Evolutionary conservation across 2,797 vertebrate genomes (phyloP), one percentile per base, ranked within the genome.

Genomic region (Anisognathus igniventris): DNA sequence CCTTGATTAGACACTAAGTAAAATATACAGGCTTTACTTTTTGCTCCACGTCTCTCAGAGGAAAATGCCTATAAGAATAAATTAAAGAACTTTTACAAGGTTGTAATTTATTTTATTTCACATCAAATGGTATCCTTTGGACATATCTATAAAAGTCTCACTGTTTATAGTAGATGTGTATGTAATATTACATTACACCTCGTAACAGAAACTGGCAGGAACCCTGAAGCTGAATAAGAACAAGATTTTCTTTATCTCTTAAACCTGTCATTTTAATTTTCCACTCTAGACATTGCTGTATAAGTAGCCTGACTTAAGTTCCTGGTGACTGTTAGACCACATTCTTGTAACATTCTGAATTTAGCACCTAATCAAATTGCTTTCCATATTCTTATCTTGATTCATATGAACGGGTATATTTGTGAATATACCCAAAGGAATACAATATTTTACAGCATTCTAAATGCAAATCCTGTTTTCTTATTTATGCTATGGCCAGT

Each of bases 201-300:
- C 92, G 40, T 97, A 97, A 97, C 91, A 22, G 88, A 97, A 97
- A 96, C 95, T 96, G 96, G 87, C 87, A 95, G 76, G 88, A 95
- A 92, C 85, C 90, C 93, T 96, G 88, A 96, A 96, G 95, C 91
- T 94, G 96, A 97, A 94, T 95, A 95, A 76, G 33, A 95, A 76
- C 54, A 96, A 96, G 94, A 97, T 95, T 95, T 73, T 88, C 93
- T 97, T 97, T 97, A 97, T 97, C 96, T 98, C 93, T 96, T 97
- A 97, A 98, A 98, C 48, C 83, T 97, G 97, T 97, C 97, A 95
- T 97, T 98, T 97, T 97, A 97, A 97, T 97, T 98, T 96, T 97
- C 95, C 89, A 96, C 95, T 95, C 83, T 78, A 96, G 68, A 96
- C 66, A 90, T 77, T 82, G 73, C 73, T 28, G 5, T 66, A 84